Evolutionary conservation across 2,113 vertebrate genomes (phyloP).

Genomic region (Cranoglanis bouderius): DNA sequence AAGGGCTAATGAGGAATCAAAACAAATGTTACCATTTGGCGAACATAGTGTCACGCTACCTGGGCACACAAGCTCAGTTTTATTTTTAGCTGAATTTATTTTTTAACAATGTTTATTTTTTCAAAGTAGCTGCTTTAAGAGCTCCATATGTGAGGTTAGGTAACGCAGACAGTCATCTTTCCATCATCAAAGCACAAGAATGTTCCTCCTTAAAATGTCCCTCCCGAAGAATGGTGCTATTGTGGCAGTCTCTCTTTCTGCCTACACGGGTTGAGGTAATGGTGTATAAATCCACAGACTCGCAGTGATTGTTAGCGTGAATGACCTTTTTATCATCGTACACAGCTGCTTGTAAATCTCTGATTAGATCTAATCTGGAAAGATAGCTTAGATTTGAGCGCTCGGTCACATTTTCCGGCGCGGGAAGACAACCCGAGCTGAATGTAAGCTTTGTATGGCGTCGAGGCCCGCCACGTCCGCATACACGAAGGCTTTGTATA

Average conservation of each 20-base stretch:
- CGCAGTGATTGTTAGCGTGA: conserved; percentile 10
- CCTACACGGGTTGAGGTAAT: conserved; percentile 9
- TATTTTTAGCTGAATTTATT: neutral
- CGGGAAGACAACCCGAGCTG: conserved; percentile 48
- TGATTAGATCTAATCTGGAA: conserved; percentile 39
- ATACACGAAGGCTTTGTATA: conserved; percentile 55
- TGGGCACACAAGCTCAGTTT: neutral
- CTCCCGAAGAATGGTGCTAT: conserved; percentile 3
- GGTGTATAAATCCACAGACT: conserved; percentile 42
- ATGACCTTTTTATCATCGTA: conserved; percentile 7
- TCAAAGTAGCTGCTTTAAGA: neutral
- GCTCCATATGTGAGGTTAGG: conserved; percentile 6
- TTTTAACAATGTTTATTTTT: neutral
- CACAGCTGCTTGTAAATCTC: conserved; percentile 35
- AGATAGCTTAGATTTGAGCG: conserved; percentile 56
- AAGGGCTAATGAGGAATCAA: neutral
- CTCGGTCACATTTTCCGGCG: conserved; percentile 62
- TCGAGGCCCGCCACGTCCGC: conserved; percentile 49
- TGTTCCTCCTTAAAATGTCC: neutral
- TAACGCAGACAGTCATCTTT: conserved; percentile 23
- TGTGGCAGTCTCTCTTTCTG: neutral
- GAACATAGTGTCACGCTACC: neutral
- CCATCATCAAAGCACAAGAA: conserved; percentile 29
- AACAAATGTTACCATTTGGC: neutral
- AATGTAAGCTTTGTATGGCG: conserved; percentile 67